phyloP scores from a whole-genome alignment of 2,113 vertebrate genomes.

The Sinocyclocheilus anshuiensis region DNA sequence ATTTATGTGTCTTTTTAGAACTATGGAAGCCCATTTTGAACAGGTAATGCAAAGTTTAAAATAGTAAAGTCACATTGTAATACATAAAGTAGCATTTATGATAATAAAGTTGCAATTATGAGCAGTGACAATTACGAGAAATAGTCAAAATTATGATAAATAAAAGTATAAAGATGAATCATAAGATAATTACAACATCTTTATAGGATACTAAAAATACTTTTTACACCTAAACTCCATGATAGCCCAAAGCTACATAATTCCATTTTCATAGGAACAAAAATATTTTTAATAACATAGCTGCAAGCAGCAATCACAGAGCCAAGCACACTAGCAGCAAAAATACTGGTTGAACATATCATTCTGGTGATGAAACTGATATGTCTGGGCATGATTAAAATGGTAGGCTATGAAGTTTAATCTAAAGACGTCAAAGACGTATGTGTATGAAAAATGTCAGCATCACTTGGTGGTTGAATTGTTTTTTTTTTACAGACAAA shows the following conservation, averaged over 20 bases:
- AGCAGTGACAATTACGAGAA: not conserved
- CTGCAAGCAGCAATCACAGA: not conserved
- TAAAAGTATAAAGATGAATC: not conserved
- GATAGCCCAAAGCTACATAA: not conserved
- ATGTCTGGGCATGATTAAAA: not conserved
- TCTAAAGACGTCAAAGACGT: not conserved
- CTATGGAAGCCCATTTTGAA: not conserved
- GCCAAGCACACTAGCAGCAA: not conserved
- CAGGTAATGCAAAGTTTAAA: not conserved
- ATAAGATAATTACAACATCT: not conserved
- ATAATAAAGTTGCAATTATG: not conserved
- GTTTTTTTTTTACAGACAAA: too few relatives aligned
- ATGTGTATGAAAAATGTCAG: too few relatives aligned
- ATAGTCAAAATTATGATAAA: not conserved
- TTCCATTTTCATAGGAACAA: not conserved
- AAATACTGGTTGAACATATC: not conserved
- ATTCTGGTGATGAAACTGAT: not conserved
- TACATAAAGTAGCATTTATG: not conserved
- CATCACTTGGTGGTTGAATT: too few relatives aligned
- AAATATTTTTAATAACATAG: not conserved
- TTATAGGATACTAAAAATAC: not conserved
- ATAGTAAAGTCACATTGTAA: not conserved
- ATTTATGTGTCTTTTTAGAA: not conserved
- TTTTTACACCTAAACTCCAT: not conserved
- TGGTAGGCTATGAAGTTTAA: not conserved